Evolutionary conservation across 2,797 vertebrate genomes (phyloP).

Genomic region (Darevskia mixta): DNA sequence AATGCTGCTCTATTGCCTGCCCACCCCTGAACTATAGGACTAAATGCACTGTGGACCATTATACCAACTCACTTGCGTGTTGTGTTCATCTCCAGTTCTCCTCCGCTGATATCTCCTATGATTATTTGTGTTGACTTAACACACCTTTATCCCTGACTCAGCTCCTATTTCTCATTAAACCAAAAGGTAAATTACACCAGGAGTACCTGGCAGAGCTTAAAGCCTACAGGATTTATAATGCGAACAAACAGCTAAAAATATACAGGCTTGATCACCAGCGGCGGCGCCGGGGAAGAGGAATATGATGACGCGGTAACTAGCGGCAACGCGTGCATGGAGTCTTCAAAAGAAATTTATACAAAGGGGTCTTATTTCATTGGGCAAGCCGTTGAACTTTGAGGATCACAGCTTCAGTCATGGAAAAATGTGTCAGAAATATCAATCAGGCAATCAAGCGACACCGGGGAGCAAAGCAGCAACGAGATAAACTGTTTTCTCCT

Average conservation of each 20-base stretch:
- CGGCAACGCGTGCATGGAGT: neutral
- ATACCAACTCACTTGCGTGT: constrained; percentile 40
- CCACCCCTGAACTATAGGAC: neutral
- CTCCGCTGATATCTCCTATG: constrained; percentile 18
- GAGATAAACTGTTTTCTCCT: neutral
- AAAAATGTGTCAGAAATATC: neutral
- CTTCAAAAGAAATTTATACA: neutral
- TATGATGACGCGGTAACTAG: constrained; percentile 36
- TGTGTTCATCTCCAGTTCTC: constrained; percentile 58
- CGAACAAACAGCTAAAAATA: constrained; percentile 75
- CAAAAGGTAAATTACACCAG: constrained; percentile 77
- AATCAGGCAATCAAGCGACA: neutral
- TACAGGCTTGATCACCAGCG: constrained; percentile 61
- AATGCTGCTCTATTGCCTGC: neutral
- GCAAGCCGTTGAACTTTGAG: neutral
- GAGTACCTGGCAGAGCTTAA: constrained; percentile 60
- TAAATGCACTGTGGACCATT: constrained; percentile 31
- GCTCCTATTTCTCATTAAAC: constrained; percentile 78
- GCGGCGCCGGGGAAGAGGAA: constrained; percentile 46
- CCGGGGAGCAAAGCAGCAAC: neutral
- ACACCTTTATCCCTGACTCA: constrained; percentile 74
- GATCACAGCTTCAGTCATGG: neutral
- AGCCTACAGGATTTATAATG: constrained; percentile 68
- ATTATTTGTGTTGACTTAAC: constrained; percentile 74
- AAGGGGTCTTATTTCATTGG: neutral